These are phyloP conservation scores for Clivina fossor DNA, from an alignment of 2,888 invertebrate species.

Conservation along the genomic window DNA sequence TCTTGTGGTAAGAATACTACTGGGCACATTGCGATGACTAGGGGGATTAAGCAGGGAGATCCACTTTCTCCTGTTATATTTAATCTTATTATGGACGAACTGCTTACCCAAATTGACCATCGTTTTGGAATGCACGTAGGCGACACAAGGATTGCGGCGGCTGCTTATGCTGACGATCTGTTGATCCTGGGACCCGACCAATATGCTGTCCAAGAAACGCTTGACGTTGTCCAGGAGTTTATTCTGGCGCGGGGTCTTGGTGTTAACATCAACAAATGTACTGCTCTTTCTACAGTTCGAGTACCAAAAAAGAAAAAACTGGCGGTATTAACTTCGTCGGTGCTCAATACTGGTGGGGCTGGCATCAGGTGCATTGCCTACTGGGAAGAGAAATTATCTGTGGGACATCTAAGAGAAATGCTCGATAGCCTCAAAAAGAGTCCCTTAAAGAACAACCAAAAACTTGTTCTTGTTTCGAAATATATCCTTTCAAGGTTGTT, in stretches of 20 bases:
- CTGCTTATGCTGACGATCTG: neutral
- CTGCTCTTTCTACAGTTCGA: neutral
- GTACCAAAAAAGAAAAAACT: neutral
- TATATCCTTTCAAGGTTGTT: no score
- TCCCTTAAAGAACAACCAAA: no score
- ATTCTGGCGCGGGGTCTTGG: neutral
- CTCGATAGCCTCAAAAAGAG: no score
- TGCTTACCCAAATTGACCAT: neutral
- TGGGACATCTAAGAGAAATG: no score
- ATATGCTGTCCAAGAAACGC: neutral
- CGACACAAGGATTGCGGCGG: neutral
- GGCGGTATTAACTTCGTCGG: no score
- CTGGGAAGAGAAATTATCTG: no score
- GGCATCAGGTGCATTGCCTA: no score
- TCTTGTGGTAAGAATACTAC: neutral
- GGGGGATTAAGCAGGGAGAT: neutral
- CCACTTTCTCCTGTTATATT: neutral
- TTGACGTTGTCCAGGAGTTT: neutral
- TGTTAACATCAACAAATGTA: neutral
- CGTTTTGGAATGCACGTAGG: neutral
- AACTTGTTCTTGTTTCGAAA: no score
- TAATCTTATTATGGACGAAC: neutral
- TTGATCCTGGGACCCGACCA: neutral
- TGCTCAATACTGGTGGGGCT: no score
- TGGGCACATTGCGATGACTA: neutral